Percentiles rank a stretch among this genome's conserved stretches.
Evolutionary conservation across 2,113 vertebrate species (phyloP).

Genomic region (Lipophrys pholis): DNA sequence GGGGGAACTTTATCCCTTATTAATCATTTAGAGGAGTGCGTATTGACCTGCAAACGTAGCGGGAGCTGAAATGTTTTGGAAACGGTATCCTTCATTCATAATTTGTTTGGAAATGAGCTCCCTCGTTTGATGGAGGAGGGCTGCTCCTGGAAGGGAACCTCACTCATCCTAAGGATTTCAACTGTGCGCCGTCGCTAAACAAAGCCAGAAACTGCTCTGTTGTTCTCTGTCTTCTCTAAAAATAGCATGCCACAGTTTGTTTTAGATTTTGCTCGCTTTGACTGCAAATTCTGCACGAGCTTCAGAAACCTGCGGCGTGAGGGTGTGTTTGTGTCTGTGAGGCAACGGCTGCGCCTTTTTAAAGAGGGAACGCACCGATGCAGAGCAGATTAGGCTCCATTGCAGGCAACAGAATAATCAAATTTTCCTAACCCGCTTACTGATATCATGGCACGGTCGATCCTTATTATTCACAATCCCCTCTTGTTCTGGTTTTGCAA

Average conservation of each 20-base stretch:
- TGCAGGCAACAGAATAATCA: conserved; percentile 70
- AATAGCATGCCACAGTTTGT: conserved; percentile 20
- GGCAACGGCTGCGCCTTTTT: conserved; percentile 28
- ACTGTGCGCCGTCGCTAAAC: conserved; percentile 13
- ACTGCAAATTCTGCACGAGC: conserved; percentile 25
- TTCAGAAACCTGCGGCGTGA: conserved; percentile 8
- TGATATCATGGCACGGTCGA: conserved; percentile 63
- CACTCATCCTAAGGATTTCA: conserved; percentile 15
- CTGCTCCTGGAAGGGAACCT: conserved; percentile 4
- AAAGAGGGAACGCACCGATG: conserved; percentile 50
- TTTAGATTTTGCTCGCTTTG: conserved; percentile 13
- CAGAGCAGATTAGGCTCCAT: conserved; percentile 69
- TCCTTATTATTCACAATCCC: conserved; percentile 65
- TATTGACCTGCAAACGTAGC: conserved; percentile 11
- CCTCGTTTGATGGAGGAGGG: background rate
- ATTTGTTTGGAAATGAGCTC: conserved; percentile 1
- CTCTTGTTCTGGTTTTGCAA: conserved; percentile 65
- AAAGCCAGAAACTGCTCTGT: background rate
- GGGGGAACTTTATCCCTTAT: background rate
- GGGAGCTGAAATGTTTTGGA: background rate
- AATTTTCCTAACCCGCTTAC: conserved; percentile 76
- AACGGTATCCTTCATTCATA: background rate
- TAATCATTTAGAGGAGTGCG: conserved; percentile 6
- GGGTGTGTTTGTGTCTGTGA: conserved; percentile 18
- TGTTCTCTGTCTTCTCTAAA: conserved; percentile 22